These are phyloP conservation scores for Pelecanoides urinatrix DNA, from an alignment of 2,113 vertebrate species.

Conservation along the genomic window DNA sequence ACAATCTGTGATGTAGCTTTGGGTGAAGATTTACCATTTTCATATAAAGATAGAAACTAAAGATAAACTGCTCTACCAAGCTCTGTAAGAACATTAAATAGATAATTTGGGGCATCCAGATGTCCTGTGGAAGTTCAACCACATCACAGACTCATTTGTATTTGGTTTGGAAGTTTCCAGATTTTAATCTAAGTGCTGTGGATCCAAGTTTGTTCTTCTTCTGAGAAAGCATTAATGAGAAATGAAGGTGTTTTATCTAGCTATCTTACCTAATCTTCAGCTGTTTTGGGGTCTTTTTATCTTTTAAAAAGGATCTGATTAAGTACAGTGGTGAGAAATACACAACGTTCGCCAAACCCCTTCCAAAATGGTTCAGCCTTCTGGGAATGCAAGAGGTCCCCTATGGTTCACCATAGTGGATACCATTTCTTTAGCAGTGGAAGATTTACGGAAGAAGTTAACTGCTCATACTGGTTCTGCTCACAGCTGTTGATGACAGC, in stretches of 20 bases:
- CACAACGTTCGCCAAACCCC: not conserved
- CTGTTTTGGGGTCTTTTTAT: not conserved
- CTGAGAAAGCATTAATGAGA: not conserved
- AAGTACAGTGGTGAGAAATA: not conserved
- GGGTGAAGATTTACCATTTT: not conserved
- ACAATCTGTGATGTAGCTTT: not conserved
- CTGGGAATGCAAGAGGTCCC: not conserved
- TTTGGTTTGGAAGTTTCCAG: not conserved
- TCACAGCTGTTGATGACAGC: not conserved
- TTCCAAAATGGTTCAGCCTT: not conserved
- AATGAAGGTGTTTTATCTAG: not conserved
- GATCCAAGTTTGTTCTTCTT: not conserved
- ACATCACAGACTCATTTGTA: not conserved
- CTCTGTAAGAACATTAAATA: not conserved
- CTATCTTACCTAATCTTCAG: not conserved
- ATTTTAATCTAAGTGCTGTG: not conserved
- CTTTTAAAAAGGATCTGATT: not conserved
- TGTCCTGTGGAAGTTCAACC: not conserved
- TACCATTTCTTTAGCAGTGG: not conserved
- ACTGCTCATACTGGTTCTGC: not conserved
- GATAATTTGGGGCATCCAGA: not conserved
- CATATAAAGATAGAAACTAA: not conserved
- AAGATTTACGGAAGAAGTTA: not conserved
- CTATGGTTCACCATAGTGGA: not conserved
- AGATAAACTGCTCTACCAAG: not conserved